Evolutionary conservation across 1,140 invertebrate species (phyloP), one percentile per base, ranked within the genome.

Genomic region (Drosophila sturtevanti): DNA sequence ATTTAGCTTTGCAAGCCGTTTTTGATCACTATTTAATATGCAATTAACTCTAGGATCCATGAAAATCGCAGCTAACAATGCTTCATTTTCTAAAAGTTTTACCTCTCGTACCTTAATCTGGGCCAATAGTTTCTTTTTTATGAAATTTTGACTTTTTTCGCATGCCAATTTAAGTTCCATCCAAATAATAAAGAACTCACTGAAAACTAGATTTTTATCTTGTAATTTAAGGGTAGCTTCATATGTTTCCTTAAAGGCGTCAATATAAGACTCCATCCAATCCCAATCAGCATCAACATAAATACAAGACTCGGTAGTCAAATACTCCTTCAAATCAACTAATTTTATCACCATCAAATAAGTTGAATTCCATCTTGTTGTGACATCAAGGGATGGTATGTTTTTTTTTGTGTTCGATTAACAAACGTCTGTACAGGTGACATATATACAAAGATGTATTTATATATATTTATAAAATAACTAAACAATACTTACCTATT

Each of bases 1-100:
- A 58, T 63, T 68, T 9, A n/a, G 10, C 18, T 68, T 72, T 44
- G 60, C 60, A n/a, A 72, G 37, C 2, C 2, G n/a, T 63, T 68
- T 72, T 27, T 72, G 70, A 9, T 59, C 9, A 2, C 31, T 9
- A 4, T 22, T 59, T 24, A 63, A 60, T 9, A 68, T 51, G 24
- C 24, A 62, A 56, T 69, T 69, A 44, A 63, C 54, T n/a, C 65
- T 60, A 4, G 65, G 60, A 35, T 68, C 64, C 52, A 72, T 68
- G 41, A 68, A 72, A 27, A 67, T 63, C 11, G n/a, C n/a, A n/a
- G n/a, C n/a, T n/a, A n/a, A n/a, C n/a, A n/a, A n/a, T n/a, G n/a
- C n/a, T n/a, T n/a, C n/a, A n/a, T n/a, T n/a, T n/a, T n/a, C n/a
- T n/a, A n/a, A n/a, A n/a, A n/a, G n/a, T n/a, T n/a, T n/a, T n/a